These are phyloP conservation scores for Hyposmocoma kahamanoa DNA, from an alignment of 1,140 invertebrate species.

Conservation along the genomic window DNA sequence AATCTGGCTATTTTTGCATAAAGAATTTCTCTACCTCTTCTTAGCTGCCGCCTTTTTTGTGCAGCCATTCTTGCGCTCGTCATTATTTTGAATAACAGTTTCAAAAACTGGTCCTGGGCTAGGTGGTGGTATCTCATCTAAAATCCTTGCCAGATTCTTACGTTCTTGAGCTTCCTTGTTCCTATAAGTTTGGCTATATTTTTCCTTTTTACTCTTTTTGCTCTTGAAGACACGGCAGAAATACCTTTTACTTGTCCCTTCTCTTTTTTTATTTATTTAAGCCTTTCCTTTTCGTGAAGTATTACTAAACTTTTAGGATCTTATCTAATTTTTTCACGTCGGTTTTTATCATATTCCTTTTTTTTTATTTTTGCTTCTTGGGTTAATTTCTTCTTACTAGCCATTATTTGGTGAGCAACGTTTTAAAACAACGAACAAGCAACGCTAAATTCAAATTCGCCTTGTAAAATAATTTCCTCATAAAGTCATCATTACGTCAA, in stretches of 20 bases:
- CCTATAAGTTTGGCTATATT: background rate
- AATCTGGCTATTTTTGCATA: slow-evolving; percentile 1
- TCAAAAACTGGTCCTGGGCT: background rate
- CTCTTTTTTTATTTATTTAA: slow-evolving; percentile 8
- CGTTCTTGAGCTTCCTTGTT: background rate
- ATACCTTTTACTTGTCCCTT: background rate
- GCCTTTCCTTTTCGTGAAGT: slow-evolving; percentile 3
- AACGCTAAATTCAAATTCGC: slow-evolving; percentile 15
- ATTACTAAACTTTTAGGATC: background rate
- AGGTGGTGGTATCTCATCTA: slow-evolving; percentile 1
- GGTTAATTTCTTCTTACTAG: slow-evolving; percentile 12
- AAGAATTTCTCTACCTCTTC: background rate
- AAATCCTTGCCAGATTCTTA: background rate
- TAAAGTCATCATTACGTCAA: slow-evolving; percentile 16
- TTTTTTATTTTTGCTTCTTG: slow-evolving; percentile 16
- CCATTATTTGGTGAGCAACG: slow-evolving; percentile 10
- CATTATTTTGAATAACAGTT: background rate
- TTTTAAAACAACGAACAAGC: slow-evolving; percentile 8
- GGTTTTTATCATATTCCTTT: slow-evolving; percentile 3
- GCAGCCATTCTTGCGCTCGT: background rate
- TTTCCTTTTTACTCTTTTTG: background rate
- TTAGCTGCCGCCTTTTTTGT: background rate
- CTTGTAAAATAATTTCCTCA: slow-evolving; percentile 23
- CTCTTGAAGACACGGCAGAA: background rate
- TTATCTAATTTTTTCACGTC: slow-evolving; percentile 3